phyloP scores from a whole-genome alignment of 1,140 invertebrate genomes.

The Atopsyche davidsoni region DNA sequence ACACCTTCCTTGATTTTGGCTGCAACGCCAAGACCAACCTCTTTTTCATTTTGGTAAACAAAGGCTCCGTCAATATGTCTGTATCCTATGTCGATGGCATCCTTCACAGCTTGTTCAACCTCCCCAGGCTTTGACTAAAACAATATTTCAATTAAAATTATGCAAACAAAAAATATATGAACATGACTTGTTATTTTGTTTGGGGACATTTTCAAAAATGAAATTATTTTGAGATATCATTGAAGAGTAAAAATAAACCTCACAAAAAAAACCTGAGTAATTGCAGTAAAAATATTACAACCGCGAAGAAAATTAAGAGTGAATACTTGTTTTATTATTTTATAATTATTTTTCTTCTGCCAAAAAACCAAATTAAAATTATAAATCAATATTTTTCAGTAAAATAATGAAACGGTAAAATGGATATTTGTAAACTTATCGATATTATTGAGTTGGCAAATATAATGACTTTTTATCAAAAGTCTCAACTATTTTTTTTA shows the following conservation, averaged over 20 bases:
- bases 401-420: too few relatives aligned
- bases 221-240: neutral
- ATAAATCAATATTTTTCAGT: too few relatives aligned
- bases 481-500: too few relatives aligned
- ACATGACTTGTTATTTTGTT: neutral
- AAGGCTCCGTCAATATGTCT: conserved; percentile 82
- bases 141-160: neutral
- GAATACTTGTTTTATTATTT: too few relatives aligned
- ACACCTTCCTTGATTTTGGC: conserved; percentile 63
- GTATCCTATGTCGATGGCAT: conserved; percentile 79
- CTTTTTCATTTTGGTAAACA: conserved; percentile 76
- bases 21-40: conserved; percentile 69
- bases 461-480: too few relatives aligned
- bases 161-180: neutral
- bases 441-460: too few relatives aligned
- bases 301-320: too few relatives aligned
- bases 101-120: conserved; percentile 61
- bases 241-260: neutral
- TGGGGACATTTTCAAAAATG: neutral
- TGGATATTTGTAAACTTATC: too few relatives aligned
- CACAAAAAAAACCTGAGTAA: too few relatives aligned
- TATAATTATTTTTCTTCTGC: too few relatives aligned
- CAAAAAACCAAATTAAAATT: too few relatives aligned
- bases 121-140: conserved; percentile 61
- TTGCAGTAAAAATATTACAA: too few relatives aligned